phyloP scores from a whole-genome alignment of 64 coral and sea anemone species.

The Montipora foliosa region DNA sequence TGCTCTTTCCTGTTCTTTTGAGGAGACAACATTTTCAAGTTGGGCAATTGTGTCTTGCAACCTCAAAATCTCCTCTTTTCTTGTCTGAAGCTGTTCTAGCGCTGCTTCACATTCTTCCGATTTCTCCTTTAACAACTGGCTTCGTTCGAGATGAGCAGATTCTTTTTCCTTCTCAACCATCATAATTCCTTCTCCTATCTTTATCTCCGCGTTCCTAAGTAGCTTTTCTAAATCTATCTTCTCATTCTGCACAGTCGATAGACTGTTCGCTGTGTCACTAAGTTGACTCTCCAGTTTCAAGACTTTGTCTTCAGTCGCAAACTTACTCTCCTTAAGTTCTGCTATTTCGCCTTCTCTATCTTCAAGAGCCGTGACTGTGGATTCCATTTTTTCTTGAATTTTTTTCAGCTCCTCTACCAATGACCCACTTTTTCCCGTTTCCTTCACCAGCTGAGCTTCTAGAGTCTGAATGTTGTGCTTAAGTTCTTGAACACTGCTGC shows the following conservation, averaged over 20 bases:
- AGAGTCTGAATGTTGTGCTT: slow-evolving; percentile 33
- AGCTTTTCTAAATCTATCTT: neutral
- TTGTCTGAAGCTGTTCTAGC: slow-evolving; percentile 70
- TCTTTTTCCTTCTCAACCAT: slow-evolving; percentile 69
- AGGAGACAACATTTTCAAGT: slow-evolving; percentile 67
- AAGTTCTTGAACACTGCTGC: neutral
- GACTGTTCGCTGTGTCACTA: neutral
- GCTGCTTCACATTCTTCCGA: slow-evolving; percentile 50
- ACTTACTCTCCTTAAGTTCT: slow-evolving; percentile 27
- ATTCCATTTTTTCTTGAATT: slow-evolving; percentile 19
- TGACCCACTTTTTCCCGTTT: neutral
- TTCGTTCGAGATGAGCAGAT: slow-evolving; percentile 35
- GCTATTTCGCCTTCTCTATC: slow-evolving; percentile 25
- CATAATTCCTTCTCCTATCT: neutral
- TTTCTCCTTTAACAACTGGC: slow-evolving; percentile 70
- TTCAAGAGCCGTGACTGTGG: neutral
- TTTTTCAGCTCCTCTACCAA: neutral
- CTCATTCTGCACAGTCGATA: neutral
- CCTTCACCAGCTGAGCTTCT: slow-evolving; percentile 30
- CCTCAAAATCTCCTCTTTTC: slow-evolving; percentile 49
- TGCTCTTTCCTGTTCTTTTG: slow-evolving; percentile 66
- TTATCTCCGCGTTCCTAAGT: slow-evolving; percentile 24
- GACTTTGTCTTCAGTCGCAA: slow-evolving; percentile 55
- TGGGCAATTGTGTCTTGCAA: slow-evolving; percentile 58
- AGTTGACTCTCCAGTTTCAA: slow-evolving; percentile 43